Evolutionary conservation across 1,140 invertebrate species (phyloP).

Genomic region (Hirudo medicinalis): DNA sequence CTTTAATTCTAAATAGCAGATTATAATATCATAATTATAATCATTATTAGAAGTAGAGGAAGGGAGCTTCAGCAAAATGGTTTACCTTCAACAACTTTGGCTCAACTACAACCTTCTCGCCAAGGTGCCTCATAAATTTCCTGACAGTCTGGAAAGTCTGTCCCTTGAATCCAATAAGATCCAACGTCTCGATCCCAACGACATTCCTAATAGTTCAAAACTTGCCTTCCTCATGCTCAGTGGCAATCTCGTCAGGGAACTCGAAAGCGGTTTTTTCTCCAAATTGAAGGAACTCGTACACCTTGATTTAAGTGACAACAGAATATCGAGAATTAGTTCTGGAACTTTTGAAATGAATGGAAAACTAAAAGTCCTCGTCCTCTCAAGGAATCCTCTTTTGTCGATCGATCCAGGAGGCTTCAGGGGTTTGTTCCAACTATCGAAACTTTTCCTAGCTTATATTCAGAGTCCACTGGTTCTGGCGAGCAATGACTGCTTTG

Average conservation of each 20-base stretch:
- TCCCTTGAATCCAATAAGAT: conserved; percentile 50
- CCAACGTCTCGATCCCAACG: no score
- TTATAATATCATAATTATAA: no score
- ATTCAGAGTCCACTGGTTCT: conserved; percentile 47
- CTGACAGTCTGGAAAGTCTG: conserved; percentile 49
- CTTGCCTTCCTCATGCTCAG: no score
- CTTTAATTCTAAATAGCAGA: no score
- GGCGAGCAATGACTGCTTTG: conserved; percentile 37
- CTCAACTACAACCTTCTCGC: conserved; percentile 60
- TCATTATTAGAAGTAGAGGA: conserved; percentile 53
- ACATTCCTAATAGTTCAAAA: no score
- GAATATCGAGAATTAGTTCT: conserved; percentile 32
- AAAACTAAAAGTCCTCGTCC: conserved; percentile 49
- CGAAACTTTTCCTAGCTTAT: conserved; percentile 53
- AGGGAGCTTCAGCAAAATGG: conserved; percentile 68
- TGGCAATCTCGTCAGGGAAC: conserved; percentile 43
- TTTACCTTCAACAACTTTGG: conserved; percentile 60
- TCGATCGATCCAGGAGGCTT: conserved; percentile 53
- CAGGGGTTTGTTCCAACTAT: conserved; percentile 51
- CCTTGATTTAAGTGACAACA: conserved; percentile 39
- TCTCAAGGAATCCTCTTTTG: conserved; percentile 62
- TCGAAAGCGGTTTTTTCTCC: conserved; percentile 23
- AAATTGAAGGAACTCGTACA: conserved; percentile 40
- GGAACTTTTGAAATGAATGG: conserved; percentile 33
- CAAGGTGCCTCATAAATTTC: conserved; percentile 54